Evolutionary conservation across 53 echinoderm and acorn worm genomes (phyloP).

Genomic region (Temnopleurus reevesii): DNA sequence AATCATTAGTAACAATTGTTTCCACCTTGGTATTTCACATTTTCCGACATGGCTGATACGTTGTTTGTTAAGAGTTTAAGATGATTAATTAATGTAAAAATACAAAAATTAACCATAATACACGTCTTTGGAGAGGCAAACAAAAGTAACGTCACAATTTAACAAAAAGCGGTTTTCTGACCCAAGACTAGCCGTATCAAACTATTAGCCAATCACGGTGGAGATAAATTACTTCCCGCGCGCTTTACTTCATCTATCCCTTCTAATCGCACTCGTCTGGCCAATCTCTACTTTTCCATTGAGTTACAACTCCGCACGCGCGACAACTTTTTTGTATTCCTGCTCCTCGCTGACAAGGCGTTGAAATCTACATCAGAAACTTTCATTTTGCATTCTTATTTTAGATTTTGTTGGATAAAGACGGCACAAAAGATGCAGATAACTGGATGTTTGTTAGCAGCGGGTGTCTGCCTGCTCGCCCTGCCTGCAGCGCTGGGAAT

Average conservation of each 20-base stretch:
- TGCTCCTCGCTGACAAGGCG: neutral
- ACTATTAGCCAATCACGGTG: slow-evolving; percentile 37
- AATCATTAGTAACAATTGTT: too few relatives aligned
- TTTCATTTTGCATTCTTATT: neutral
- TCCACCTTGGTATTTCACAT: too few relatives aligned
- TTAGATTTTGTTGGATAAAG: slow-evolving; percentile 6
- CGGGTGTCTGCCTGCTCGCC: slow-evolving; percentile 14
- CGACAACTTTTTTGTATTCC: neutral
- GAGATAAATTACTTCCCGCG: neutral
- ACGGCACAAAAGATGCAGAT: slow-evolving; percentile 16
- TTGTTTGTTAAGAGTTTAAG: too few relatives aligned
- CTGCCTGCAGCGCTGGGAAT: slow-evolving; percentile 47
- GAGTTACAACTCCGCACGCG: neutral
- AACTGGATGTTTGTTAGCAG: slow-evolving; percentile 34
- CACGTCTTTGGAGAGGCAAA: too few relatives aligned
- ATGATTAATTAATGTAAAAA: too few relatives aligned
- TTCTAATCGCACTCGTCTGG: neutral
- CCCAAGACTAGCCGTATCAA: neutral
- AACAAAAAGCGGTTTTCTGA: neutral
- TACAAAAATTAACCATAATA: too few relatives aligned
- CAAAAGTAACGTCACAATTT: too few relatives aligned
- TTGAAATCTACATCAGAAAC: neutral
- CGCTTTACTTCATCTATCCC: neutral
- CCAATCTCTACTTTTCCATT: neutral
- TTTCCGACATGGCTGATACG: too few relatives aligned